These are phyloP conservation scores for Aphelenchoides besseyi DNA, from an alignment of 1,140 invertebrate species.

Conservation along the genomic window DNA sequence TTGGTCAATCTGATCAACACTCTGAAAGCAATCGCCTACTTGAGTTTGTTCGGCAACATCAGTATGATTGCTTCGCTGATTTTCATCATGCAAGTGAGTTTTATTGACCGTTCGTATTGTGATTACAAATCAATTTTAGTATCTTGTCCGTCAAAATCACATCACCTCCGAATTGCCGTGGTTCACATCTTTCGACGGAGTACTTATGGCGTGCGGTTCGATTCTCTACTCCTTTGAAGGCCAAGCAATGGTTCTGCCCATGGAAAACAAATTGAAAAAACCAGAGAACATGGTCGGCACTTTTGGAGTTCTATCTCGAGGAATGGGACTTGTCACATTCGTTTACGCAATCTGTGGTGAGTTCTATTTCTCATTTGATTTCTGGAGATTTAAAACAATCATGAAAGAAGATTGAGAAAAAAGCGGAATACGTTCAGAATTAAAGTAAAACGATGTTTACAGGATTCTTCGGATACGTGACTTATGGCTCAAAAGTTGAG, in stretches of 20 bases:
- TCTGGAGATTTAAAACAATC: too few species aligned
- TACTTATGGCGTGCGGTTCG: slow-evolving; percentile 52
- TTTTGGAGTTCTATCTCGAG: slow-evolving; percentile 52
- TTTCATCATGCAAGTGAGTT: slow-evolving; percentile 53
- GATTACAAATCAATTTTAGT: slow-evolving; percentile 30
- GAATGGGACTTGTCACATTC: slow-evolving; percentile 51
- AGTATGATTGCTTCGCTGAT: slow-evolving; percentile 48
- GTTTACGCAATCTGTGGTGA: slow-evolving; percentile 44
- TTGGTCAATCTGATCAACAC: slow-evolving; percentile 39
- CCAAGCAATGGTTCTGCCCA: slow-evolving; percentile 59
- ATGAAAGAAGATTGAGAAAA: too few species aligned
- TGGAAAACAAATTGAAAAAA: slow-evolving; percentile 54
- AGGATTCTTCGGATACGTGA: slow-evolving; percentile 62
- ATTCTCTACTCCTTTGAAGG: slow-evolving; percentile 61
- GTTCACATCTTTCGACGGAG: slow-evolving; percentile 55
- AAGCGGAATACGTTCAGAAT: too few species aligned
- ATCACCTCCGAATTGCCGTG: slow-evolving; percentile 35
- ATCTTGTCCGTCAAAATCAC: slow-evolving; percentile 42
- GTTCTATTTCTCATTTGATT: neutral
- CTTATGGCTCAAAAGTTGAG: slow-evolving; percentile 58
- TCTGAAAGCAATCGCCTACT: slow-evolving; percentile 32
- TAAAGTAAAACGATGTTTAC: slow-evolving; percentile 26
- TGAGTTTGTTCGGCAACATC: slow-evolving; percentile 50
- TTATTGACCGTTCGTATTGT: slow-evolving; percentile 2
- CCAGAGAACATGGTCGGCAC: slow-evolving; percentile 54